These are phyloP conservation scores for Lasioglossum leucozonium DNA, from an alignment of 2,888 invertebrate species.

Conservation along the genomic window DNA sequence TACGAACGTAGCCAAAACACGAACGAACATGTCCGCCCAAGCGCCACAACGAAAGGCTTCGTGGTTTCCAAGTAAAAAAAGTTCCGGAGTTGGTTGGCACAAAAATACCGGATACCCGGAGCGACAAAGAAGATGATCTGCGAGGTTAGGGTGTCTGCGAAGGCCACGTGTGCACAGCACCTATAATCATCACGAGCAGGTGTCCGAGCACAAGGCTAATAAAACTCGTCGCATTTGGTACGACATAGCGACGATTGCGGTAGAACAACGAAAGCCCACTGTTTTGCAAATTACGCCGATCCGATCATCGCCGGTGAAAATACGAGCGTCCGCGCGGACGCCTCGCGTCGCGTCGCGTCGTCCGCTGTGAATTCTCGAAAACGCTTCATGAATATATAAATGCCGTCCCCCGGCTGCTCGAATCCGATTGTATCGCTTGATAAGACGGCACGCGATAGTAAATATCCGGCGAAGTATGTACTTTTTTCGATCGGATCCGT, in stretches of 20 bases:
- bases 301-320: slow-evolving; percentile 4
- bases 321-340: neutral
- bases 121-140: neutral
- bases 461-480: slow-evolving; percentile 45
- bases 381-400: slow-evolving; percentile 56
- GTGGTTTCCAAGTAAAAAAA: neutral
- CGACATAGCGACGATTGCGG: neutral
- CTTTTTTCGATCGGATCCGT: slow-evolving; percentile 38
- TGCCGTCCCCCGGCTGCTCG: slow-evolving; percentile 23
- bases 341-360: neutral
- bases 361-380: slow-evolving; percentile 41
- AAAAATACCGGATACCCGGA: neutral
- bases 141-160: neutral
- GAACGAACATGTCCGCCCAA: neutral
- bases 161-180: neutral
- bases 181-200: neutral
- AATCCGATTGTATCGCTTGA: slow-evolving; percentile 47
- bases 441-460: slow-evolving; percentile 59
- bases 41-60: neutral
- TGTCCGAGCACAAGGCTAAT: neutral
- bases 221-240: neutral
- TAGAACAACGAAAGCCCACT: neutral
- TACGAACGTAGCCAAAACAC: neutral
- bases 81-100: neutral
- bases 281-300: neutral